A percentile compares a stretch with the other conserved stretches of the same genome.
These are phyloP conservation scores for Osmerus eperlanus DNA, from an alignment of 2,113 vertebrate genomes.

Conservation along the genomic window DNA sequence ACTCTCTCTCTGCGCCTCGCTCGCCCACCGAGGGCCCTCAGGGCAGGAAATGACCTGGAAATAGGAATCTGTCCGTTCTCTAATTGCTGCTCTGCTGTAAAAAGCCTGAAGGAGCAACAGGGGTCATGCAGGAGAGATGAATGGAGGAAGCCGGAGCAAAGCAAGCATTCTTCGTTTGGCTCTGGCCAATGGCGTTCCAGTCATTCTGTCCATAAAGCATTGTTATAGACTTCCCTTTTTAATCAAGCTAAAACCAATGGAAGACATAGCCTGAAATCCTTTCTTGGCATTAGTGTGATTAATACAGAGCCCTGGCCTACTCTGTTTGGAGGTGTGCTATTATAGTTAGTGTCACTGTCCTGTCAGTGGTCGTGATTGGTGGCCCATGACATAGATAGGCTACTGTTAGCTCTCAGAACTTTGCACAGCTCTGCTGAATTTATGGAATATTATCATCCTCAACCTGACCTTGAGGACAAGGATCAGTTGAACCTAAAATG, in stretches of 20 bases:
- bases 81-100: slow-evolving; percentile 7
- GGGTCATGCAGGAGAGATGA: background rate
- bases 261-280: slow-evolving; percentile 12
- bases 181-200: background rate
- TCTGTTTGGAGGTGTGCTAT: slow-evolving; percentile 3
- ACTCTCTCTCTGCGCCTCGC: background rate
- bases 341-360: slow-evolving; percentile 3
- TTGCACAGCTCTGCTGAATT: too few relatives aligned
- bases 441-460: too few relatives aligned
- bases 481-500: too few relatives aligned
- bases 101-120: background rate
- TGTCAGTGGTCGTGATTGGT: slow-evolving; percentile 21
- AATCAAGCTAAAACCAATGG: slow-evolving; percentile 35
- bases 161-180: background rate
- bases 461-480: too few relatives aligned
- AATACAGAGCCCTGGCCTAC: slow-evolving; percentile 15
- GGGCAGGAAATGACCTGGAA: slow-evolving; percentile 4
- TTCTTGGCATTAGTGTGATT: slow-evolving; percentile 28
- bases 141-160: background rate
- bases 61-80: slow-evolving; percentile 6
- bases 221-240: slow-evolving; percentile 18
- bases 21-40: background rate
- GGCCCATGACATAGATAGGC: slow-evolving; percentile 6
- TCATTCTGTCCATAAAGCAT: slow-evolving; percentile 20
- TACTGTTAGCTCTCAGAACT: too few relatives aligned